Evolutionary conservation across 2,888 invertebrate genomes (phyloP).

Genomic region (Strigamia maritima): DNA sequence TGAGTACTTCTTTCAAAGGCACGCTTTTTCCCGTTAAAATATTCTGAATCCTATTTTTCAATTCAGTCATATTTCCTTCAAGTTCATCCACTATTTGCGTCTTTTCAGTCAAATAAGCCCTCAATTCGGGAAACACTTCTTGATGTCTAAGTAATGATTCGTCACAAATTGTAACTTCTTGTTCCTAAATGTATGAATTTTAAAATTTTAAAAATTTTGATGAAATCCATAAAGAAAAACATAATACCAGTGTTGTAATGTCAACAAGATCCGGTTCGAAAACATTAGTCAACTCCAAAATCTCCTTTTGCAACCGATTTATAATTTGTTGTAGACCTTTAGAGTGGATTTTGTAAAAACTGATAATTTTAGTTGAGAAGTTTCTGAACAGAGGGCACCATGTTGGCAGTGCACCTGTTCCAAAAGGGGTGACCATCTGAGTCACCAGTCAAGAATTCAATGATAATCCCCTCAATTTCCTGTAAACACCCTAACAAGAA

Average conservation of each 20-base stretch:
- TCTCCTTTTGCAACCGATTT: slow-evolving; percentile 44
- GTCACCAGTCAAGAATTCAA: no score
- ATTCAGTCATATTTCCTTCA: slow-evolving; percentile 40
- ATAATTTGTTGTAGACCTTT: neutral
- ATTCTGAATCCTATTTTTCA: slow-evolving; percentile 43
- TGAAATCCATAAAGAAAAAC: neutral
- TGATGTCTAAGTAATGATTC: slow-evolving; percentile 42
- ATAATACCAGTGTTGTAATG: slow-evolving; percentile 49
- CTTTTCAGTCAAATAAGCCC: neutral
- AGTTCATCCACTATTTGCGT: neutral
- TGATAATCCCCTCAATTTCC: no score
- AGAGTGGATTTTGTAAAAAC: no score
- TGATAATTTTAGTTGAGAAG: no score
- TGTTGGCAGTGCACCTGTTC: no score
- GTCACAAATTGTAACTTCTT: slow-evolving; percentile 43
- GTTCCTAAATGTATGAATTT: slow-evolving; percentile 45
- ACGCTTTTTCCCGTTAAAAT: slow-evolving; percentile 44
- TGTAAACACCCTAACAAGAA: no score
- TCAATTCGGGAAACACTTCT: slow-evolving; percentile 39
- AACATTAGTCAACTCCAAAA: slow-evolving; percentile 48
- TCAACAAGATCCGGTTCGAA: slow-evolving; percentile 51
- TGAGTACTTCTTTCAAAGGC: slow-evolving; percentile 43
- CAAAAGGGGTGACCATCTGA: no score
- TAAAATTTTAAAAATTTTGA: neutral
- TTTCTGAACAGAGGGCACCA: no score